Base-by-base conservation (phyloP, 2,888 invertebrate species). In the Heliconius sara region DNA sequence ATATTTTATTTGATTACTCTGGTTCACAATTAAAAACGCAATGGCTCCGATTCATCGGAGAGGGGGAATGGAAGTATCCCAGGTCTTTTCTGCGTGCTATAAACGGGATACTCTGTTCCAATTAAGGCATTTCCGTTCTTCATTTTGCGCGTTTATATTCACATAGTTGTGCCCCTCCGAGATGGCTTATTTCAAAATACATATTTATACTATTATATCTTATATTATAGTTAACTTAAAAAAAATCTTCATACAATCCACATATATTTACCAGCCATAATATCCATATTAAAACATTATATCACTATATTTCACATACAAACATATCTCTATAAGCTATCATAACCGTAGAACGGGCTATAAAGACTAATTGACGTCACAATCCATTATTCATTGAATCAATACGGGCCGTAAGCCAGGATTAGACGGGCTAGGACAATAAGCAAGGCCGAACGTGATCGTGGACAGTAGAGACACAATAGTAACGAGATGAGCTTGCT, bases 351-450 rank as follows among this genome's bases (percentile, higher is more conserved):
- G 71, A 72, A 30, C 77, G 47, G 47, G 30, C 43, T 30, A 72
- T 72, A 72, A 47, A 72, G 78, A 78, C 78, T 78, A 78, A 78
- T 78, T 78, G 72, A 78, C 72, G 78, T 78, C 52, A 65, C 34
- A 73, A 65, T 78, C 52, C 66, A 73, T 78, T 78, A 78, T 78
- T 73, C 78, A 66, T 68, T 66, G 73, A 73, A 47, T 77, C 52
- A 27, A 73, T 66, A 34, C 52, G 65, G 73, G 78, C 25, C 65
- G 39, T 63, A 60, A 73, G 75, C 75, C 75, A 75, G 75, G 75
- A 65, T 75, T 75, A 75, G 75, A 65, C 65, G 75, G 34, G 75
- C 65, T 75, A 75, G 43, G 75, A 75, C 75, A 75, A 75, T 75
- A 75, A 75, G 75, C 75, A 75, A 75, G 75, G 65, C 75, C 63